Conservation (phyloP, 1,140 invertebrate genomes). For the Contarinia nasturtii region DNA sequence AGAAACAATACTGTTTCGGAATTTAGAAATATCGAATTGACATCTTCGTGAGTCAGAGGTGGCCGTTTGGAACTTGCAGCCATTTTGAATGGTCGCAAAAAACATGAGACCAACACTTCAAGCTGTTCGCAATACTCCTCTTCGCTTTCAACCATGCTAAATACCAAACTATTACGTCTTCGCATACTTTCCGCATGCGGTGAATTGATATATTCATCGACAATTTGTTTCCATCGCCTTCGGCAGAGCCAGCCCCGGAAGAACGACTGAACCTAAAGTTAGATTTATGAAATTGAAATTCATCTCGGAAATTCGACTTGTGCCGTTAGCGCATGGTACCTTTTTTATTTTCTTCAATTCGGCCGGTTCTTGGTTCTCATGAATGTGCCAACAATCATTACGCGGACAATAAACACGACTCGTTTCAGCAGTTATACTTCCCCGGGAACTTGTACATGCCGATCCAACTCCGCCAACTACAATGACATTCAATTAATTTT, state of each 20-base stretch:
- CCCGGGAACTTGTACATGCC: too few species aligned
- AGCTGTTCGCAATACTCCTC: slow-evolving; percentile 85
- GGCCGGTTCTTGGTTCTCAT: slow-evolving; percentile 33
- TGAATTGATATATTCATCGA: slow-evolving; percentile 87
- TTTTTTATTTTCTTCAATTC: slow-evolving; percentile 83
- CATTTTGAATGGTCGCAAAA: slow-evolving; percentile 84
- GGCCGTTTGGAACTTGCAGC: slow-evolving; percentile 85
- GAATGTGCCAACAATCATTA: too few species aligned
- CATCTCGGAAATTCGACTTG: neutral
- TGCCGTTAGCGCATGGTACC: slow-evolving; percentile 26
- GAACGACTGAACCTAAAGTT: slow-evolving; percentile 48
- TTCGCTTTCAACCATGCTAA: slow-evolving; percentile 80
- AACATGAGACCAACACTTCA: slow-evolving; percentile 72
- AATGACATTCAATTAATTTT: too few species aligned
- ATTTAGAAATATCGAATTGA: slow-evolving; percentile 90
- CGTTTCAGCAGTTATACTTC: too few species aligned
- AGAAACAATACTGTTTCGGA: slow-evolving; percentile 85
- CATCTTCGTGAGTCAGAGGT: slow-evolving; percentile 82
- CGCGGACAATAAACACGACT: too few species aligned
- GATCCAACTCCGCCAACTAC: too few species aligned
- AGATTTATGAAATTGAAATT: slow-evolving; percentile 1
- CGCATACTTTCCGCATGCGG: slow-evolving; percentile 88
- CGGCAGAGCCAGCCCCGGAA: slow-evolving; percentile 86
- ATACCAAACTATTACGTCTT: slow-evolving; percentile 82
- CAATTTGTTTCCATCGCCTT: slow-evolving; percentile 88